Base-by-base conservation (phyloP, 2,113 vertebrate genomes). In the Tragulus kanchil region DNA sequence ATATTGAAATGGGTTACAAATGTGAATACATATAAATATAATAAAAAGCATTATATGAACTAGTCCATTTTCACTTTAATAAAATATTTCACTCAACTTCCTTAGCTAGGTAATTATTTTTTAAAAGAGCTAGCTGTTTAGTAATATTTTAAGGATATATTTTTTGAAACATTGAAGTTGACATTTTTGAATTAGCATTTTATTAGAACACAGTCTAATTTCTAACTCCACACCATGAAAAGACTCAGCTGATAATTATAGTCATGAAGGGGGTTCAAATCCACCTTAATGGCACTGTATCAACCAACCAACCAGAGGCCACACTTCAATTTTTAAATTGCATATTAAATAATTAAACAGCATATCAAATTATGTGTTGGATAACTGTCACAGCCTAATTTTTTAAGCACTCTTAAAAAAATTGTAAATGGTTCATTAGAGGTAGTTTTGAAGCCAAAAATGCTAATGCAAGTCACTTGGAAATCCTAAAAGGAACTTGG, bases 281-380 rank as follows among this genome's bases (percentile, higher is more conserved):
- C 48, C 64, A 93, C 82, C 96, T 97, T 96, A 95, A 83, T 96
- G 64, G 85, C 65, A 81, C 58, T 90, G 28, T 36, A 87, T 61
- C 82, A 96, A 90, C 86, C 86, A 97, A 88, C 79, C 94, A 97
- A 96, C 79, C 59, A 97, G 89, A 89, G 67, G n/a, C 94, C 86
- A 92, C 23, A 48, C 85, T 96, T 97, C 93, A 96, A 98, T 97
- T 97, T 98, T 98, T 97, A 97, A 98, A 96, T 45, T 96, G 95
- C 0, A 0, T 89, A 93, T 94, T 97, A 94, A 97, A 98, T 97
- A 97, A 98, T 98, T 97, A 94, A 98, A 92, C n/a, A 95, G 96
- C 59, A 93, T 96, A 97, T 97, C 93, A 93, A 97, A 97, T 96
- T 96, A 97, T 95, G 83, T 93, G 97, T 96, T 69, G 73, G 89